Evolutionary conservation across 1,140 invertebrate species (phyloP).

Genomic region (Dreissena rostriformis): DNA sequence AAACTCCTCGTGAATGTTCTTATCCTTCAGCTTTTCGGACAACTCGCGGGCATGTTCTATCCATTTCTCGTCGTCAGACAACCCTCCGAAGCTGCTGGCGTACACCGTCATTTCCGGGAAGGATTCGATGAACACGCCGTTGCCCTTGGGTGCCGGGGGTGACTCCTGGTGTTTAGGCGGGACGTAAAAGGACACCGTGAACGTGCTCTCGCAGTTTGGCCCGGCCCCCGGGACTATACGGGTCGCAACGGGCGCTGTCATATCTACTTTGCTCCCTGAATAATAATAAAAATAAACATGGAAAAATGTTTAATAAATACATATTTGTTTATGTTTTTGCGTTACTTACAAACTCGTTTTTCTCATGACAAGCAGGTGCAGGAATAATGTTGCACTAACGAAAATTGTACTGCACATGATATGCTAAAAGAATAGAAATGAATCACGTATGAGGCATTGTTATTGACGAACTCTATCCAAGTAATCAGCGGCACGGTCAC

Average conservation of each 20-base stretch:
- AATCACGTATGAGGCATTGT: no score
- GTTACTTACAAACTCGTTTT: no score
- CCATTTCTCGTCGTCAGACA: constrained; percentile 70
- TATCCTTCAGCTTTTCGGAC: constrained; percentile 55
- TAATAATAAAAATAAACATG: constrained; percentile 15
- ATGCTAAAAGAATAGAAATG: no score
- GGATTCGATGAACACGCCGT: constrained; percentile 75
- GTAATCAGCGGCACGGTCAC: no score
- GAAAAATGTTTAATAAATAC: no score
- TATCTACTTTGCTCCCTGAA: constrained; percentile 76
- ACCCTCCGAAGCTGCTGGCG: constrained; percentile 72
- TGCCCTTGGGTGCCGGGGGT: constrained; percentile 75
- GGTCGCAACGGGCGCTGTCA: constrained; percentile 80
- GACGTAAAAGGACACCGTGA: constrained; percentile 80
- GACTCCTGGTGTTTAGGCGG: constrained; percentile 69
- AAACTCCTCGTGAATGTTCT: constrained; percentile 52
- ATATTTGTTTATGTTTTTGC: no score
- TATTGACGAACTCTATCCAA: no score
- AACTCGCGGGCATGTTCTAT: constrained; percentile 61
- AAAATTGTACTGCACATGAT: no score
- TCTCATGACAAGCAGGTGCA: no score
- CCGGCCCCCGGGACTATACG: constrained; percentile 76
- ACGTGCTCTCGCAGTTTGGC: constrained; percentile 78
- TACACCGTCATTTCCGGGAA: constrained; percentile 72
- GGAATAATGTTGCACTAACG: no score